These are phyloP conservation scores for Drosophila tanythrix DNA, from an alignment of 2,888 invertebrate genomes.

Conservation along the genomic window DNA sequence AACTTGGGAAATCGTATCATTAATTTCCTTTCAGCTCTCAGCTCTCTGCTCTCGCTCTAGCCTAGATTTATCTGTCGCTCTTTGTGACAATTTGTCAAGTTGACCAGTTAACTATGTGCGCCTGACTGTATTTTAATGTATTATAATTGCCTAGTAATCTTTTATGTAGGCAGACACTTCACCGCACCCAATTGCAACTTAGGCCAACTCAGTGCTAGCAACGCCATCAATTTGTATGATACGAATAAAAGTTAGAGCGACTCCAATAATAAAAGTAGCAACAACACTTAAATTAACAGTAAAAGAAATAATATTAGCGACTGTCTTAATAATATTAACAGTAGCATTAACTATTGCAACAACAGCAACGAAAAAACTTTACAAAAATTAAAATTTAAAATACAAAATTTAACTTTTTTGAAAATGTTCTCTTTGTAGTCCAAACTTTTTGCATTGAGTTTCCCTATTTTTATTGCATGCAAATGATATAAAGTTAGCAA, in stretches of 20 bases:
- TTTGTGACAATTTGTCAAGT: conserved; percentile 57
- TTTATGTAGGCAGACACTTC: conserved; percentile 1
- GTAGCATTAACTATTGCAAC: background rate
- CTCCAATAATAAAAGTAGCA: background rate
- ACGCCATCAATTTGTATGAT: background rate
- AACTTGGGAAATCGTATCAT: conserved; percentile 75
- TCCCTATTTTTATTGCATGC: too few relatives aligned
- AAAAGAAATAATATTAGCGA: background rate
- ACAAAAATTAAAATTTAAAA: background rate
- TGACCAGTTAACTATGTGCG: conserved; percentile 23
- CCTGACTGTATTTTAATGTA: conserved; percentile 47
- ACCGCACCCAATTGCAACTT: background rate
- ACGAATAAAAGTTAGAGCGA: background rate
- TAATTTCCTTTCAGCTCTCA: conserved; percentile 63
- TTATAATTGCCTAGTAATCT: conserved; percentile 59
- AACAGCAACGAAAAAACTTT: rapidly evolving
- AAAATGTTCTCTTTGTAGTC: too few relatives aligned
- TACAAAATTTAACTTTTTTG: too few relatives aligned
- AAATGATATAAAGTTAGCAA: too few relatives aligned
- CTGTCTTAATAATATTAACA: background rate
- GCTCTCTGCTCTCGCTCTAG: background rate
- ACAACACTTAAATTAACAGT: background rate
- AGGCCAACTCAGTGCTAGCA: background rate
- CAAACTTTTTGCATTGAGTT: background rate
- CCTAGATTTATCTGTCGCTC: conserved; percentile 4